Evolutionary conservation across 2,113 vertebrate species (phyloP).

Genomic region (Hiodon tergisus): DNA sequence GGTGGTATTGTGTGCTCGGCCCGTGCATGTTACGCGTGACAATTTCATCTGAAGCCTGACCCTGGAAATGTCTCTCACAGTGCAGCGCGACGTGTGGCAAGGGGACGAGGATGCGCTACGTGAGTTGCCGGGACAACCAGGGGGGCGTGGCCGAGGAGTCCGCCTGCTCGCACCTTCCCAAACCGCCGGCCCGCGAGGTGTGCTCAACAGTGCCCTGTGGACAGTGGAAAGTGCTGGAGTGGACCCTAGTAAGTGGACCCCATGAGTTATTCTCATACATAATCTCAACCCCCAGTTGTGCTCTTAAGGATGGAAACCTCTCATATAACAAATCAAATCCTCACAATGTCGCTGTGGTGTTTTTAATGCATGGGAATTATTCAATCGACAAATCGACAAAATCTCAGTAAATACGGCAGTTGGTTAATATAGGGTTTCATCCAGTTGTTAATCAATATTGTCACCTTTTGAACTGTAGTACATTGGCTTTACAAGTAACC

Average conservation of each 20-base stretch:
- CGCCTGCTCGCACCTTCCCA: constrained; percentile 74
- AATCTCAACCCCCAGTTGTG: not conserved
- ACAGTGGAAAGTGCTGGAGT: constrained; percentile 92
- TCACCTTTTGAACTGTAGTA: no score
- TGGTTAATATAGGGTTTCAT: no score
- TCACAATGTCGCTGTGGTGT: no score
- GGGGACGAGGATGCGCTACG: constrained; percentile 88
- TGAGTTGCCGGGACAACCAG: constrained; percentile 93
- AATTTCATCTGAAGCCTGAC: not conserved
- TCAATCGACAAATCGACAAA: no score
- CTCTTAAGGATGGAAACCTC: no score
- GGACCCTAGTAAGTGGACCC: constrained; percentile 82
- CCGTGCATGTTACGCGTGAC: no score
- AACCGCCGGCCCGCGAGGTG: constrained; percentile 76
- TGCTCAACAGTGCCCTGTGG: constrained; percentile 82
- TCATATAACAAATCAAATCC: not conserved
- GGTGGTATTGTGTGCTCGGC: no score
- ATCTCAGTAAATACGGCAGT: no score
- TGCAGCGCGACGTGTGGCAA: constrained; percentile 92
- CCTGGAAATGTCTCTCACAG: constrained; percentile 50
- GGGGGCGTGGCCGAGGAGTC: constrained; percentile 86
- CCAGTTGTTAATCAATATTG: no score
- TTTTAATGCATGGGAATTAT: no score
- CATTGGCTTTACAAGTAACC: no score
- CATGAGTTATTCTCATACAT: not conserved